Conservation (phyloP, 2,888 invertebrate genomes). For the Lampropteryx suffumata region DNA sequence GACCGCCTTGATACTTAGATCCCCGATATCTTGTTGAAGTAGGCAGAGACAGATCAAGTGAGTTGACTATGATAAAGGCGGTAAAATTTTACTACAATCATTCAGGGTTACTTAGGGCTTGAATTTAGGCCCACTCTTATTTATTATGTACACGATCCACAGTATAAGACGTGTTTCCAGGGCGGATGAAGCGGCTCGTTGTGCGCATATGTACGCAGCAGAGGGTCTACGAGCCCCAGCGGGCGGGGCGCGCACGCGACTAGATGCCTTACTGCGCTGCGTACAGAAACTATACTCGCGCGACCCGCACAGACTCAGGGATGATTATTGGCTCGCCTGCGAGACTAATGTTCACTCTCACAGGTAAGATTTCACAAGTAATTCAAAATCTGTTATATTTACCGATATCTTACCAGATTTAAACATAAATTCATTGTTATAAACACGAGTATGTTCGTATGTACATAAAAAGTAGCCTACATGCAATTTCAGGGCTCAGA, state of each 20-base stretch:
- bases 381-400: too few relatives aligned
- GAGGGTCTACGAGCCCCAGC: slow-evolving; percentile 90
- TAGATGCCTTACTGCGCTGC: slow-evolving; percentile 91
- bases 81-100: too few relatives aligned
- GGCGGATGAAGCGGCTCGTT: slow-evolving; percentile 94
- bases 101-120: neutral
- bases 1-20: too few relatives aligned
- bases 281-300: slow-evolving; percentile 90
- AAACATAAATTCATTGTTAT: too few relatives aligned
- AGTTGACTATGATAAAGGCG: too few relatives aligned
- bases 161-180: slow-evolving; percentile 47
- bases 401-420: too few relatives aligned
- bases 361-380: slow-evolving; percentile 39
- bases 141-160: too few relatives aligned
- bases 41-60: too few relatives aligned
- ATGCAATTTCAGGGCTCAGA: too few relatives aligned
- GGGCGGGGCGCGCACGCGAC: slow-evolving; percentile 84
- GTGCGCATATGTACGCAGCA: slow-evolving; percentile 87
- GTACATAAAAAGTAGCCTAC: too few relatives aligned
- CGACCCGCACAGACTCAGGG: slow-evolving; percentile 88
- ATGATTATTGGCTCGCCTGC: slow-evolving; percentile 92
- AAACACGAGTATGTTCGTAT: too few relatives aligned
- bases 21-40: too few relatives aligned
- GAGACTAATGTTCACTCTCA: slow-evolving; percentile 65
- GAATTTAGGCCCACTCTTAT: neutral